These are phyloP conservation scores for Periophthalmus modestus DNA, from an alignment of 2,113 vertebrate genomes.

Conservation along the genomic window DNA sequence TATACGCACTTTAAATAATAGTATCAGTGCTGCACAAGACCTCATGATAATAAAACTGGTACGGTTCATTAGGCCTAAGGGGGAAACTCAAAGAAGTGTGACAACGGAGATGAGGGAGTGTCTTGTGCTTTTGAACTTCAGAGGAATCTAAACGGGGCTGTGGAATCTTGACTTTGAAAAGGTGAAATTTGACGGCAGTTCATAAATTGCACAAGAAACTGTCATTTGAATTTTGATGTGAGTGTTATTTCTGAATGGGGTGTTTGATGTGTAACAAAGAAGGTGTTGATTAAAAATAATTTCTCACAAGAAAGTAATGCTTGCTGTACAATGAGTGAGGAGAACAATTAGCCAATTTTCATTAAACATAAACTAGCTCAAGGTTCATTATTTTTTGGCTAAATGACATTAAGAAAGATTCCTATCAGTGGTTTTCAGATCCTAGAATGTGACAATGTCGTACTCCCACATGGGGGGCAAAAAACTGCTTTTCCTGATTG, in stretches of 20 bases:
- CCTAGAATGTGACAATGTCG: no score
- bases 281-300: background rate
- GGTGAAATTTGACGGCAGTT: constrained; percentile 1
- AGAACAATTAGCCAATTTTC: background rate
- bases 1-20: background rate
- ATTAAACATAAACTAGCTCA: no score
- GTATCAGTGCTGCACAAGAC: background rate
- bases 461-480: no score
- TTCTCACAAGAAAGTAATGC: background rate
- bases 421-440: no score
- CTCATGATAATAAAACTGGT: constrained; percentile 17
- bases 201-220: background rate
- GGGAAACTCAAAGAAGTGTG: constrained; percentile 2
- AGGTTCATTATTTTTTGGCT: no score
- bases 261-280: background rate
- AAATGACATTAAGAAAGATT: no score
- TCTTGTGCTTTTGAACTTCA: constrained; percentile 7
- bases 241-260: background rate
- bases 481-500: no score
- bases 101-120: constrained; percentile 12
- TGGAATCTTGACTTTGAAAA: constrained; percentile 17
- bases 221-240: background rate
- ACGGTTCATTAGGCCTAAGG: constrained; percentile 32
- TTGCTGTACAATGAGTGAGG: background rate
- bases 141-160: background rate